These are phyloP conservation scores for Sternotherus odoratus DNA, from an alignment of 2,797 vertebrate genomes.

Conservation along the genomic window DNA sequence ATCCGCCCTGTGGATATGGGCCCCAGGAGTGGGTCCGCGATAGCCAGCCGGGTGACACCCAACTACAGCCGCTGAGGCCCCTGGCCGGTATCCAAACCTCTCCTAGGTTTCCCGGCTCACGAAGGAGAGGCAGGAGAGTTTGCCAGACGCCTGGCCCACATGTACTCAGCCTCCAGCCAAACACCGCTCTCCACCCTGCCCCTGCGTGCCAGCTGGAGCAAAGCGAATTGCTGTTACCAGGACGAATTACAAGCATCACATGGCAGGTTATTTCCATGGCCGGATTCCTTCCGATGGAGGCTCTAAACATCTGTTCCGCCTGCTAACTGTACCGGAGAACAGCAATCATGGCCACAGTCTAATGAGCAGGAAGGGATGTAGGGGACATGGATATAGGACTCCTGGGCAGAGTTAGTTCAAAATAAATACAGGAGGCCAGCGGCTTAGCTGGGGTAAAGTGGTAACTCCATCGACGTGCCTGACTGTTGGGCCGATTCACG, in stretches of 20 bases:
- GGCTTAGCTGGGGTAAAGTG: background rate
- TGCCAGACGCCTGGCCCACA: background rate
- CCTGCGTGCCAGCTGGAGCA: background rate
- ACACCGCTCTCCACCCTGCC: background rate
- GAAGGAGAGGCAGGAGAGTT: background rate
- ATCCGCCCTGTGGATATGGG: fast-evolving
- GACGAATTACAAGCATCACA: background rate
- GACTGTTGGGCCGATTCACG: background rate
- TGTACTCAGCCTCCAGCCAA: background rate
- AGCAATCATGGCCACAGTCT: background rate
- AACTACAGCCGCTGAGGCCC: background rate
- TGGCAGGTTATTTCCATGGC: background rate
- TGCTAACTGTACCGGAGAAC: background rate
- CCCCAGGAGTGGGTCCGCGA: background rate
- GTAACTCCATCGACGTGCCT: background rate
- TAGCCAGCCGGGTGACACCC: background rate
- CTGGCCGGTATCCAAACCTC: background rate
- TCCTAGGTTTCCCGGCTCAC: background rate
- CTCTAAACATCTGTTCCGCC: background rate
- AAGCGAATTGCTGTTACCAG: background rate
- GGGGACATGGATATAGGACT: background rate
- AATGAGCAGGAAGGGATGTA: background rate
- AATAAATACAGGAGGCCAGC: background rate
- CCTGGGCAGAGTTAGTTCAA: background rate
- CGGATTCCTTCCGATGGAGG: background rate